Base-by-base conservation (phyloP, 2,888 invertebrate genomes). In the Pseudanteris insignis region DNA sequence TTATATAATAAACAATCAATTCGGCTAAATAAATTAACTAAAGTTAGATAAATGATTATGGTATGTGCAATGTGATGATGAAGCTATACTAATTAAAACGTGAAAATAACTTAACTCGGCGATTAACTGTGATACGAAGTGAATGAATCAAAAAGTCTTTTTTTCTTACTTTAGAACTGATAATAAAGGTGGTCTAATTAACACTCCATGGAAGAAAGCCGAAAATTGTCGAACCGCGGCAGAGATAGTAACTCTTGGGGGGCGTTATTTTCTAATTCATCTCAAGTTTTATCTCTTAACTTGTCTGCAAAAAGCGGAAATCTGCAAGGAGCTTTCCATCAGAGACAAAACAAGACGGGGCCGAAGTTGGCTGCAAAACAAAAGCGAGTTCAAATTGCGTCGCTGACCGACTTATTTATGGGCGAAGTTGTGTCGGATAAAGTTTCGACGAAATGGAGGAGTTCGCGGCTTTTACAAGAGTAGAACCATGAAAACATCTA, bases 341-440 rank as follows among this genome's bases (percentile, higher is more conserved):
- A 40, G 46, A 18, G 58, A 51, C 51, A 37, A 21, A 51, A 40
- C 50, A 36, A 51, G 46, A 40, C 50, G 12, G 41, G 40, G 50
- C 44, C 34, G 34, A 40, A 51, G 58, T 44, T 38, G 40, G 29
- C 32, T 44, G 38, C 44, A 40, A 58, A 51, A 51, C 59, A 59
- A 59, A 44, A 59, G 58, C 37, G n/a, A 33, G 10, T 44, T 32
- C 11, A 50, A 59, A 51, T 46, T 46, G 34, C 46, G 28, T 15
- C 43, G 37, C 46, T 47, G 59, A 47, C 59, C 47, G 53, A 59
- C 53, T 59, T 59, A 59, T 59, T 59, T 59, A 59, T 53, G 46
- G 30, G 4, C 37, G 34, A 51, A 58, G 41, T 57, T 57, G 43
- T 9, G 47, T 26, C 28, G 48, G 28, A 36, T 32, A 37, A 53